Percentiles rank a stretch among this genome's conserved stretches.
These are phyloP conservation scores for Gandaritis pyraliata DNA, from an alignment of 2,888 invertebrate species.

Conservation along the genomic window DNA sequence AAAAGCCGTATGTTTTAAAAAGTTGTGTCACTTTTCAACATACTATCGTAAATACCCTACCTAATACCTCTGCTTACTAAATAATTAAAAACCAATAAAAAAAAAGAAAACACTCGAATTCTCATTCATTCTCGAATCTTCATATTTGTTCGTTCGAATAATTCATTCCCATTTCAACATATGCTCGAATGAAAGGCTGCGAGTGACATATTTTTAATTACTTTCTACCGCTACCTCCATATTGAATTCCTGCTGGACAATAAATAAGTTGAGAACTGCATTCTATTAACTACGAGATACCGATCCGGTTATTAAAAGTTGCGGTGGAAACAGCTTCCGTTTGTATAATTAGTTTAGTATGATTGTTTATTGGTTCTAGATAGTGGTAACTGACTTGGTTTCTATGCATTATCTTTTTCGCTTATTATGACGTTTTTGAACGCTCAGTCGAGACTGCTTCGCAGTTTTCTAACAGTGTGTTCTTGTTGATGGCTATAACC, in stretches of 20 bases:
- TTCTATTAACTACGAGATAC: conserved; percentile 54
- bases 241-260: conserved; percentile 78
- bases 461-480: too few species aligned
- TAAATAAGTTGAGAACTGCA: conserved; percentile 65
- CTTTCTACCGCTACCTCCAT: conserved; percentile 75
- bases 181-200: conserved; percentile 81
- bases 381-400: neutral
- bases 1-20: too few species aligned
- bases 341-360: conserved; percentile 12
- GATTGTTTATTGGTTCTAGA: conserved; percentile 20
- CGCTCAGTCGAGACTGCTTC: too few species aligned
- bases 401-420: neutral
- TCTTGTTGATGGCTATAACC: too few species aligned
- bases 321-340: conserved; percentile 34
- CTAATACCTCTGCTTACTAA: neutral
- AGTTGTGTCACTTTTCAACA: too few species aligned
- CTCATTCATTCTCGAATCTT: neutral
- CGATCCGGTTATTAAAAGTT: conserved; percentile 55
- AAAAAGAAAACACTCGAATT: neutral
- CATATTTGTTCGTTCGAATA: conserved; percentile 59
- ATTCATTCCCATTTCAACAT: conserved; percentile 81
- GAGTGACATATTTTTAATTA: conserved; percentile 84
- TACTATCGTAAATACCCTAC: too few species aligned
- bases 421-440: too few species aligned
- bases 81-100: neutral